Conservation (phyloP, 2,113 vertebrate genomes). For the Psammodynastes pulverulentus region DNA sequence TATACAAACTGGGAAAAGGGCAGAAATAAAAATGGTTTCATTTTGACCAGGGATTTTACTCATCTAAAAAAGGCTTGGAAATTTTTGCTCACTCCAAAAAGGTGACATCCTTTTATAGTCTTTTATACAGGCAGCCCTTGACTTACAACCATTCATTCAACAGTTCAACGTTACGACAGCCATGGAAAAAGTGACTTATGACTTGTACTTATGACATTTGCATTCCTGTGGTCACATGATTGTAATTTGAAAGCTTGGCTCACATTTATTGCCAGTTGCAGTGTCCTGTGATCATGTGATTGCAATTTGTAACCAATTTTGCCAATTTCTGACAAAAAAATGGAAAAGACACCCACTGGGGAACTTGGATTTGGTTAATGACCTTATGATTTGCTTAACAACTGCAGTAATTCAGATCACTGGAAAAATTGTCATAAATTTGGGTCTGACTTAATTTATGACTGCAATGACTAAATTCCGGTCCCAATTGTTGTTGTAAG, state of each 20-base stretch:
- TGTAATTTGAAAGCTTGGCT: neutral
- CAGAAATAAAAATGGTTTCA: neutral
- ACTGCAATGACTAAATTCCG: neutral
- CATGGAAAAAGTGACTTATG: neutral
- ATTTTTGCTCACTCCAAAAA: neutral
- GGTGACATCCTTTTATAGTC: neutral
- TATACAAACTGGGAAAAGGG: neutral
- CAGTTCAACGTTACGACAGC: neutral
- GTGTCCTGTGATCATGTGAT: neutral
- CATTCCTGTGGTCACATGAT: neutral
- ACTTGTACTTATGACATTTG: neutral
- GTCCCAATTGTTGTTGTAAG: neutral
- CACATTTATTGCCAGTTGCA: neutral
- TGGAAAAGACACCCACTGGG: neutral
- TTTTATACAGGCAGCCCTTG: neutral
- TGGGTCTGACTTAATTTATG: neutral
- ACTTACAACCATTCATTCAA: neutral
- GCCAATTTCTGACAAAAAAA: neutral
- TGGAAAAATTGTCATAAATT: neutral
- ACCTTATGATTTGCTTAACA: neutral
- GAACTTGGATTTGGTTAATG: neutral
- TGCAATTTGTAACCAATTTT: neutral
- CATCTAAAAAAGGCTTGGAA: neutral
- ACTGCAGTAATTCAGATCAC: neutral
- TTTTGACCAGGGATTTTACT: neutral